These are phyloP conservation scores for Delichon dasypus DNA, from an alignment of 2,797 vertebrate species.

Conservation along the genomic window DNA sequence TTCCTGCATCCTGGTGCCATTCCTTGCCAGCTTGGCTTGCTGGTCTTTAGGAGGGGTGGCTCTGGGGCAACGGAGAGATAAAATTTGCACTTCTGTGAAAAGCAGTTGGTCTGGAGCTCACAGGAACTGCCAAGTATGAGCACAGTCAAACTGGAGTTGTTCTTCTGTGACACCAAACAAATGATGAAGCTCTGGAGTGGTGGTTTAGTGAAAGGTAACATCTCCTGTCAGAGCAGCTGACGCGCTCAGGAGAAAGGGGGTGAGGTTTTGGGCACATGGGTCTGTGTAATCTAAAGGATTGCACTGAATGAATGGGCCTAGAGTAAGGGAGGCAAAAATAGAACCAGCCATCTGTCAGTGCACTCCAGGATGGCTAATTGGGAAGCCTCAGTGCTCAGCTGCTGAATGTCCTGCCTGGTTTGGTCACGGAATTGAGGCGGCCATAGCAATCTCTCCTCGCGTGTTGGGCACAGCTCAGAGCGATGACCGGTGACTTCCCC, in stretches of 20 bases:
- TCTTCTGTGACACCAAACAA: neutral
- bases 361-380: neutral
- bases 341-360: slow-evolving; percentile 25
- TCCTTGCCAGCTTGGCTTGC: neutral
- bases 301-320: slow-evolving; percentile 1
- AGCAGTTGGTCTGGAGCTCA: neutral
- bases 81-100: neutral
- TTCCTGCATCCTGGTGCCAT: neutral
- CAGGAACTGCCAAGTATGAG: neutral
- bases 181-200: neutral
- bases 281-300: slow-evolving; percentile 6
- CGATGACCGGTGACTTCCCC: neutral
- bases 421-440: neutral
- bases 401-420: neutral
- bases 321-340: slow-evolving; percentile 37
- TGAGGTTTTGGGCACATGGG: neutral
- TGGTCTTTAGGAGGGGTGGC: neutral
- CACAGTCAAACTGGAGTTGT: neutral
- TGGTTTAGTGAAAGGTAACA: neutral
- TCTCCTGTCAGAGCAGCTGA: neutral
- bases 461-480: neutral
- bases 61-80: neutral
- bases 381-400: slow-evolving; percentile 1
- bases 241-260: neutral
- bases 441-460: fast-evolving